Percentiles rank a stretch among this genome's conserved stretches.
Evolutionary conservation across 1,140 invertebrate species (phyloP).

Genomic region (Probaryconus sp.): DNA sequence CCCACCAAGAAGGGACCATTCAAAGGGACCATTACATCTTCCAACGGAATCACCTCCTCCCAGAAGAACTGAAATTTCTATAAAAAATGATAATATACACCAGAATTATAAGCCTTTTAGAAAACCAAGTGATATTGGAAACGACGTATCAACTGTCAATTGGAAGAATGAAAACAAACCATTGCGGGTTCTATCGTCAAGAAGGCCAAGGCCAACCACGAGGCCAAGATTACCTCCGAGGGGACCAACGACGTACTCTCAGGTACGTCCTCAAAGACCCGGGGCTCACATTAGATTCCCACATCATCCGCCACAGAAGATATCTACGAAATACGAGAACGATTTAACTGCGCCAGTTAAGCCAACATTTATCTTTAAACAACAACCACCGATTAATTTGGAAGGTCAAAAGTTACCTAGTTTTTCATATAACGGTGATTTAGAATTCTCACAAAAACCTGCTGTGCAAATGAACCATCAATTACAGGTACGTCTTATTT

Average conservation of each 20-base stretch:
- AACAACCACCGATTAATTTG: slow-evolving; percentile 32
- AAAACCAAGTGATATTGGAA: slow-evolving; percentile 62
- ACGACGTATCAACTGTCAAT: slow-evolving; percentile 60
- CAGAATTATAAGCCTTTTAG: slow-evolving; percentile 40
- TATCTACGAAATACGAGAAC: slow-evolving; percentile 58
- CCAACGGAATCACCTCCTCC: slow-evolving; percentile 66
- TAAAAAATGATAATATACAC: slow-evolving; percentile 63
- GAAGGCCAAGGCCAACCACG: slow-evolving; percentile 65
- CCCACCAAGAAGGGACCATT: slow-evolving; percentile 67
- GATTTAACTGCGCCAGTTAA: slow-evolving; percentile 33
- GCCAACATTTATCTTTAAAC: slow-evolving; percentile 47
- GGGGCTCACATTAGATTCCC: slow-evolving; percentile 62
- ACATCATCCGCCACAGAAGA: slow-evolving; percentile 55
- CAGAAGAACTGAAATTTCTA: slow-evolving; percentile 70
- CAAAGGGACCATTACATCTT: slow-evolving; percentile 65
- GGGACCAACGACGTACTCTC: slow-evolving; percentile 54
- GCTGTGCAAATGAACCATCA: slow-evolving; percentile 29
- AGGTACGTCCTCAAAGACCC: slow-evolving; percentile 67
- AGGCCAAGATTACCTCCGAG: slow-evolving; percentile 61
- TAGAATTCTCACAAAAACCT: slow-evolving; percentile 33
- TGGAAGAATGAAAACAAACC: slow-evolving; percentile 74
- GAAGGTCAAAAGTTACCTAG: slow-evolving; percentile 37
- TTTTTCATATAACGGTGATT: slow-evolving; percentile 28
- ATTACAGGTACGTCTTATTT: slow-evolving; percentile 41
- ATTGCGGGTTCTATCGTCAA: slow-evolving; percentile 52